Base-by-base conservation (phyloP, 2,797 vertebrate species). In the Poecilia gillii region DNA sequence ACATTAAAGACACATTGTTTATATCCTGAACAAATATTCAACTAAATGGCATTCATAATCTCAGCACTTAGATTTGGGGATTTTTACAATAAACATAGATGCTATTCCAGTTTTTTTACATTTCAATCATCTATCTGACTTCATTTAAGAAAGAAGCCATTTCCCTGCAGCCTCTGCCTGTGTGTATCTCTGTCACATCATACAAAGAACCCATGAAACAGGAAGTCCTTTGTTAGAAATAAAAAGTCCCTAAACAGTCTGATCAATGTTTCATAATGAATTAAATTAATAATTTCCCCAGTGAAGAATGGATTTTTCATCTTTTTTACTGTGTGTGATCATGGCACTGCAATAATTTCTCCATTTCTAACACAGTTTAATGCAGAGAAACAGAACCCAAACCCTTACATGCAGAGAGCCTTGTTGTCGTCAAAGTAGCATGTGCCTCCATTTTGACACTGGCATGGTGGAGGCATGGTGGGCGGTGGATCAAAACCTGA, bases 401-500 rank as follows among this genome's bases (percentile, higher is more conserved):
- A 28, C 2, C 62, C 92, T 85, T 87, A 96, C 95, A 68, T 93
- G 95, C 95, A 96, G 41, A 95, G 87, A 51, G 95, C 90, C 72
- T 91, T 87, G 89, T 95, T 92, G 91, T 94, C 90, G 72, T 92
- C 74, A 77, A 93, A 93, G 90, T 95, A 95, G 85, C 95, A 96
- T 49, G 91, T 93, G 81, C 89, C 95, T 74, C 95, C 94, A 20
- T 96, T 94, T 70, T 83, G 89, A 89, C 95, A 96, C 84, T 84
- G 90, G 68, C 95, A 96, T 0, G 92, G 94, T 8, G 94, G 94
- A 0, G 93, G 93, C 93, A 95, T 94, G 68, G 91, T 93, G n/a
- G 94, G 90, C 0, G 78, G 85, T 1, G 94, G 95, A 8, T 94
- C 93, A 80, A 89, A 92, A 25, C 91, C 95, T 96, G 82, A 75